These are phyloP conservation scores for Sphaeridia pumilis DNA, from an alignment of 2,888 invertebrate genomes.

Conservation along the genomic window DNA sequence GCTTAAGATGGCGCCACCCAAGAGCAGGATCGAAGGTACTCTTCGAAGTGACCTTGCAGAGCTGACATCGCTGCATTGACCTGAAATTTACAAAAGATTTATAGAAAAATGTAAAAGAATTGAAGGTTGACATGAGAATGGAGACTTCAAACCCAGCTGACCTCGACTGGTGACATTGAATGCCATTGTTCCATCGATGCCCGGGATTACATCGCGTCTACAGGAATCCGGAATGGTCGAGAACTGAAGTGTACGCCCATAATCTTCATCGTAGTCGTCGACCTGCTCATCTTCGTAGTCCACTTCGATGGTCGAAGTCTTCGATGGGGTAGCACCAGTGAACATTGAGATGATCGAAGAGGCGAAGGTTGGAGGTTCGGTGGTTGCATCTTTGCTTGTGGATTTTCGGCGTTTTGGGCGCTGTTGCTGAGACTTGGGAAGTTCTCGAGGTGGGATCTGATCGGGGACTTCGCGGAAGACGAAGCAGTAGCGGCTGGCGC, in stretches of 20 bases:
- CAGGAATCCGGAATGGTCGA: constrained; percentile 54
- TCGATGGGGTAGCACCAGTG: constrained; percentile 16
- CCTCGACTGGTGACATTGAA: constrained; percentile 61
- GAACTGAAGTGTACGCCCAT: constrained; percentile 44
- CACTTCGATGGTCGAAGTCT: constrained; percentile 19
- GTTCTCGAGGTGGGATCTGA: constrained; percentile 9
- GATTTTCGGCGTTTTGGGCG: constrained; percentile 15
- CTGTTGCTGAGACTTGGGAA: constrained; percentile 3
- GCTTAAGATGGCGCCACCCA: too few species aligned
- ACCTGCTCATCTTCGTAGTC: constrained; percentile 1
- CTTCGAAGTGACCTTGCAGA: not conserved
- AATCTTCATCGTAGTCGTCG: constrained; percentile 12
- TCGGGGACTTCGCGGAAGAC: constrained; percentile 52
- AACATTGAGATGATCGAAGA: constrained; percentile 20
- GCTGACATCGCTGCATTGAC: constrained; percentile 10
- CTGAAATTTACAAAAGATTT: too few species aligned
- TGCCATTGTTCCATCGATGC: constrained; percentile 49
- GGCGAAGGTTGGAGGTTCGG: too few species aligned
- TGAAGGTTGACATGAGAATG: too few species aligned
- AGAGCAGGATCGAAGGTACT: not conserved
- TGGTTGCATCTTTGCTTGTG: too few species aligned
- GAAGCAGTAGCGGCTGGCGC: constrained; percentile 61
- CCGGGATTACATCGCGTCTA: constrained; percentile 47
- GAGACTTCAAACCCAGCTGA: constrained; percentile 36
- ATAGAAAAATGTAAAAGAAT: too few species aligned